A percentile compares a stretch with the other conserved stretches of the same genome.
phyloP scores from a whole-genome alignment of 2,888 invertebrate species.

The Parnassius apollo region DNA sequence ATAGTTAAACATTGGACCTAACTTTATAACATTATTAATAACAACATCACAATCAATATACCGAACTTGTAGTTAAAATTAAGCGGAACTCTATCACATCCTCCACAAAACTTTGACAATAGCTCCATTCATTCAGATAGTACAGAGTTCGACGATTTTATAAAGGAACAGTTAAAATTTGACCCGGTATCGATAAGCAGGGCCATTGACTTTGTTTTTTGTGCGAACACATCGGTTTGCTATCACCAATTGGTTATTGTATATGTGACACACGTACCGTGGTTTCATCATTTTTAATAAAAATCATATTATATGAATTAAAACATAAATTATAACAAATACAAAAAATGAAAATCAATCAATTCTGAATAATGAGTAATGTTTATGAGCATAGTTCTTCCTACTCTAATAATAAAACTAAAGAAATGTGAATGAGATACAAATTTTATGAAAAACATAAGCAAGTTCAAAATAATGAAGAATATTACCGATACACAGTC shows the following conservation, averaged over 20 bases:
- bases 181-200: slow-evolving; percentile 58
- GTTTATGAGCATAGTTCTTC: too few relatives aligned
- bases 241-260: slow-evolving; percentile 42
- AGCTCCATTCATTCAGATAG: slow-evolving; percentile 37
- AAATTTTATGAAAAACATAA: too few relatives aligned
- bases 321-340: too few relatives aligned
- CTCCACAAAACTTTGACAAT: slow-evolving; percentile 42
- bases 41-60: neutral
- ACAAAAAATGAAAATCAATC: too few relatives aligned
- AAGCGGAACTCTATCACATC: neutral
- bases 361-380: too few relatives aligned
- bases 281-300: slow-evolving; percentile 37
- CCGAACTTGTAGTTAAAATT: neutral
- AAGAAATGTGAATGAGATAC: too few relatives aligned
- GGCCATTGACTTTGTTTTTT: slow-evolving; percentile 57
- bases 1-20: too few relatives aligned
- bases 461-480: too few relatives aligned
- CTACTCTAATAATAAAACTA: too few relatives aligned
- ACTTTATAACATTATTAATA: too few relatives aligned
- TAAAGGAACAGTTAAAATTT: slow-evolving; percentile 46
- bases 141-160: slow-evolving; percentile 46
- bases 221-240: slow-evolving; percentile 39
- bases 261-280: slow-evolving; percentile 38
- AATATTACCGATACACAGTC: neutral
- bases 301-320: too few relatives aligned